Evolutionary conservation across 2,113 vertebrate species (phyloP).

Genomic region (Oophaga pumilio): DNA sequence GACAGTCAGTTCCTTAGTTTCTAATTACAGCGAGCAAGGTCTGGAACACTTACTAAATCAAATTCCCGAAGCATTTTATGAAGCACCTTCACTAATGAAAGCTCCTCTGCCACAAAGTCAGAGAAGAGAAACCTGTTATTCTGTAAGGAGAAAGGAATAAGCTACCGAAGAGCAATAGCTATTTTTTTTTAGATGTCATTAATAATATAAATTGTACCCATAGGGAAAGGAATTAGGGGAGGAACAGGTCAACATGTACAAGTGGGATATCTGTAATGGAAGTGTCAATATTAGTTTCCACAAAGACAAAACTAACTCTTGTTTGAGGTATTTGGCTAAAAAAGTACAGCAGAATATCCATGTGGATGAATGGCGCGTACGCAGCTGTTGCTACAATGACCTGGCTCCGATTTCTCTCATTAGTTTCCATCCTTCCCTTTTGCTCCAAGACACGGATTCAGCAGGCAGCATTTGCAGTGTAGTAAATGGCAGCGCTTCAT

Average conservation of each 20-base stretch:
- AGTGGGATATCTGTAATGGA: not conserved
- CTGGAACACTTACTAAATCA: slow-evolving; percentile 41
- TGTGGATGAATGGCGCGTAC: slow-evolving; percentile 13
- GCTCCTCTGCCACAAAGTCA: not conserved
- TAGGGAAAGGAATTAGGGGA: not conserved
- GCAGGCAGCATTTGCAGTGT: not conserved
- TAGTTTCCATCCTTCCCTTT: slow-evolving; percentile 1
- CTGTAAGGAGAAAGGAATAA: too few relatives aligned
- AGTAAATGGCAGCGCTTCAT: not conserved
- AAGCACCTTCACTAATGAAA: not conserved
- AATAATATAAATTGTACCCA: not conserved
- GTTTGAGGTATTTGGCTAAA: not conserved
- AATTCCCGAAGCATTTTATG: not conserved
- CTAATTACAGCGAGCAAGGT: not conserved
- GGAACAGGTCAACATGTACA: not conserved
- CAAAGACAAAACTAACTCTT: not conserved
- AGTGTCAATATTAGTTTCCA: slow-evolving; percentile 12
- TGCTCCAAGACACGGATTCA: not conserved
- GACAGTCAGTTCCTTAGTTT: slow-evolving; percentile 24
- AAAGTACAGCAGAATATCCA: not conserved
- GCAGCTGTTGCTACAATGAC: slow-evolving; percentile 28
- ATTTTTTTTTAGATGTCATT: too few relatives aligned
- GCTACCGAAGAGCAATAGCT: too few relatives aligned
- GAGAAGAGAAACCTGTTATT: not conserved
- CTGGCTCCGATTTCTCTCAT: not conserved